Evolutionary conservation across 92 coral and sea anemone genomes (phyloP).

Genomic region (Epizoanthus fatuus): DNA sequence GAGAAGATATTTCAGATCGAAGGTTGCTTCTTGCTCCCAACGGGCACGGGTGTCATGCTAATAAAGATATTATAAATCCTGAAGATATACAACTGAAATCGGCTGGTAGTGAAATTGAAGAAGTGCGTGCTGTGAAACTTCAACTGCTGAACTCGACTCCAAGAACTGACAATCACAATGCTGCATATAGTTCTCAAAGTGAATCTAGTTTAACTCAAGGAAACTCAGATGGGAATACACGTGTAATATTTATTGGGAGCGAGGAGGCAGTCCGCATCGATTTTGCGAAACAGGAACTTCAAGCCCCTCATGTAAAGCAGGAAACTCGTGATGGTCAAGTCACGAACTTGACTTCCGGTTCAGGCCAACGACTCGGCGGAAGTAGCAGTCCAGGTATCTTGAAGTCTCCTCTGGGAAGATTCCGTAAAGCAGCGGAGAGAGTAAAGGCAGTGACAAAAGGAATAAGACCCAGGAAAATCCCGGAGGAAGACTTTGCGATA

Average conservation of each 20-base stretch:
- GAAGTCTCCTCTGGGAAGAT: constrained; percentile 71
- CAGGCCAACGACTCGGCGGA: background rate
- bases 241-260: constrained; percentile 33
- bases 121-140: background rate
- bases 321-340: constrained; percentile 32
- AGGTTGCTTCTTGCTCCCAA: background rate
- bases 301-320: constrained; percentile 34
- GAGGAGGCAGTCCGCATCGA: constrained; percentile 24
- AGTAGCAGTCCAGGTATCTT: background rate
- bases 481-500: constrained; percentile 71
- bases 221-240: background rate
- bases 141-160: constrained; percentile 17
- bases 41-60: background rate
- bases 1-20: background rate
- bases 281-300: constrained; percentile 17
- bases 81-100: constrained; percentile 1
- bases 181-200: background rate
- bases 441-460: constrained; percentile 53
- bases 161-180: constrained; percentile 22
- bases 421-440: constrained; percentile 66
- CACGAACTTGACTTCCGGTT: constrained; percentile 13
- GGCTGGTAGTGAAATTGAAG: background rate
- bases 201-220: background rate
- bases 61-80: background rate
- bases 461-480: constrained; percentile 60